Evolutionary conservation across 2,888 invertebrate species (phyloP).

Genomic region (Thalpophila matura): DNA sequence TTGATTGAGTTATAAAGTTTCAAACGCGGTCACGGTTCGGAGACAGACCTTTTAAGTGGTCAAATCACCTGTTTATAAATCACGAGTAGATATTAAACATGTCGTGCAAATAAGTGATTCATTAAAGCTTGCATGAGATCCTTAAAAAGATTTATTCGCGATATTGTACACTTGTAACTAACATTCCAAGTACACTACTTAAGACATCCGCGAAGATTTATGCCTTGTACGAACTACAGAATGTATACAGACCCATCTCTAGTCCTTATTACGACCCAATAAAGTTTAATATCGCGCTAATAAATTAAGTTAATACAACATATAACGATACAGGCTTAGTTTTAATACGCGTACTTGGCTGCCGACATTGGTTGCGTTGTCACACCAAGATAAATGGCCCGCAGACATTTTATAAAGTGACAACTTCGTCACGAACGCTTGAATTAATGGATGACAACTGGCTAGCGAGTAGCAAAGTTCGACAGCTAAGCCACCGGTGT

Average conservation of each 20-base stretch:
- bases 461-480: no score
- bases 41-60: conserved; percentile 41
- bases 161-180: conserved; percentile 71
- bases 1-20: conserved; percentile 51
- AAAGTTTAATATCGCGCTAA: conserved; percentile 63
- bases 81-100: conserved; percentile 10
- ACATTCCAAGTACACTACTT: conserved; percentile 73
- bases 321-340: conserved; percentile 71
- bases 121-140: conserved; percentile 47
- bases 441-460: conserved; percentile 67
- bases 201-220: conserved; percentile 77
- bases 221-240: conserved; percentile 67
- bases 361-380: conserved; percentile 81
- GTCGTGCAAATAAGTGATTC: conserved; percentile 47
- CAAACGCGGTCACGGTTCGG: conserved; percentile 47
- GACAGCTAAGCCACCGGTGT: conserved; percentile 55
- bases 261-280: conserved; percentile 59
- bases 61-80: conserved; percentile 42
- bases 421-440: conserved; percentile 78
- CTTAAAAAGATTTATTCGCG: conserved; percentile 67
- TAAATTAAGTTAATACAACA: conserved; percentile 63
- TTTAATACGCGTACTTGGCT: conserved; percentile 79
- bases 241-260: conserved; percentile 49
- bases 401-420: conserved; percentile 78
- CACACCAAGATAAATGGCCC: conserved; percentile 83